phyloP scores from a whole-genome alignment of 2,888 invertebrate species.

The Leucophenga maculata region DNA sequence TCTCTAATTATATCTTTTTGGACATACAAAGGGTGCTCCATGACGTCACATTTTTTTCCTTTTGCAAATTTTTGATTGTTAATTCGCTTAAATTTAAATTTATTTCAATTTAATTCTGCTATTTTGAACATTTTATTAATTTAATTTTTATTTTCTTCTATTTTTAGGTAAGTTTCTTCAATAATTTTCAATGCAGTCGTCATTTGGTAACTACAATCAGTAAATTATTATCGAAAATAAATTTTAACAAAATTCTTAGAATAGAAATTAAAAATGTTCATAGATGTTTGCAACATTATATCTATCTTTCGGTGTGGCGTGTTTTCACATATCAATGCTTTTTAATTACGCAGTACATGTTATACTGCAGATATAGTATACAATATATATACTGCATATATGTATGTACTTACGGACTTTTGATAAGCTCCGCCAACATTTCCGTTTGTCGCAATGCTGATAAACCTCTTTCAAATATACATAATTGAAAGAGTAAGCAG shows the following conservation, averaged over 20 bases:
- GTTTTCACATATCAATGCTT: too few relatives aligned
- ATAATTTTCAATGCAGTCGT: neutral
- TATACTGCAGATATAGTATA: constrained; percentile 1
- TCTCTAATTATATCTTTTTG: too few relatives aligned
- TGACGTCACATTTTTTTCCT: too few relatives aligned
- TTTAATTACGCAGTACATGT: too few relatives aligned
- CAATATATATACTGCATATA: constrained; percentile 1
- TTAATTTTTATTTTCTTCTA: constrained; percentile 11
- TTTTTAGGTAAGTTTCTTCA: constrained; percentile 37
- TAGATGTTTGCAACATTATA: constrained; percentile 36
- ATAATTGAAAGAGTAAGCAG: neutral
- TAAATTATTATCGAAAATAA: too few relatives aligned
- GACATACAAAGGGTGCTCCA: too few relatives aligned
- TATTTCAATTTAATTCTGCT: neutral
- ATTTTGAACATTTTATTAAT: constrained; percentile 4
- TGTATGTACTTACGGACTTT: neutral
- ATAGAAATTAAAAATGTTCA: constrained; percentile 18
- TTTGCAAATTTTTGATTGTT: too few relatives aligned
- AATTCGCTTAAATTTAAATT: neutral
- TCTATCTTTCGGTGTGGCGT: too few relatives aligned
- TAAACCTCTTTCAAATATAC: constrained; percentile 16
- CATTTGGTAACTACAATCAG: constrained; percentile 29
- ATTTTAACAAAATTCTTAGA: neutral
- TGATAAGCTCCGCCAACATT: constrained; percentile 14
- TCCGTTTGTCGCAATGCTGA: constrained; percentile 1